Conservation (phyloP, 2,888 invertebrate species). For the Heliconius ethilla region DNA sequence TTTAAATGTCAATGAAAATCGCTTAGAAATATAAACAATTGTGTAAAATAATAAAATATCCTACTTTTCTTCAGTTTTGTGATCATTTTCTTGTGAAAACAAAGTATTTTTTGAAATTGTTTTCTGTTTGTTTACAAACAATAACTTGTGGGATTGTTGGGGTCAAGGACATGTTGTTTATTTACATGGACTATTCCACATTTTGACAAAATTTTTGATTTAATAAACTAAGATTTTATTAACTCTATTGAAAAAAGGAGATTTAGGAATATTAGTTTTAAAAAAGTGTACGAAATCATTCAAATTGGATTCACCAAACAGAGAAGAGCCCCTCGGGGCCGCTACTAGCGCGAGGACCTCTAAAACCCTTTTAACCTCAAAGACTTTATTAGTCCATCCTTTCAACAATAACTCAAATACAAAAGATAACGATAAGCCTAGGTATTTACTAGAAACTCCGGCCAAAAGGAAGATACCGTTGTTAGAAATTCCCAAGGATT, state of each 20-base stretch:
- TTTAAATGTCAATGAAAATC: slow-evolving; percentile 19
- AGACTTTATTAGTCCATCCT: slow-evolving; percentile 69
- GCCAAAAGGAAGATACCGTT: slow-evolving; percentile 67
- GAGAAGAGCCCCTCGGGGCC: slow-evolving; percentile 66
- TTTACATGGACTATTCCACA: slow-evolving; percentile 15
- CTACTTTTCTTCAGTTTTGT: background rate
- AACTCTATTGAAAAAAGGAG: background rate
- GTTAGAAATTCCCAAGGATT: slow-evolving; percentile 64
- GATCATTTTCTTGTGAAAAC: slow-evolving; percentile 29
- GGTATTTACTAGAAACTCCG: slow-evolving; percentile 70
- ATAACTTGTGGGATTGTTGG: slow-evolving; percentile 53
- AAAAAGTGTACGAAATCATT: slow-evolving; percentile 48
- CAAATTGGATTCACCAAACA: slow-evolving; percentile 72
- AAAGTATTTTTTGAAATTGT: slow-evolving; percentile 4
- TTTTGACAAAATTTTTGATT: background rate
- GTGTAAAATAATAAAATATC: background rate
- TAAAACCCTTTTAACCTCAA: slow-evolving; percentile 44
- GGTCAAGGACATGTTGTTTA: slow-evolving; percentile 43
- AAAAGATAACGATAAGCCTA: slow-evolving; percentile 49
- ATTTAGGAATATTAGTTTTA: background rate
- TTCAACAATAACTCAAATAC: slow-evolving; percentile 49
- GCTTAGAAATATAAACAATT: background rate
- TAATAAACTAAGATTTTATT: background rate
- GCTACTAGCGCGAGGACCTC: slow-evolving; percentile 53
- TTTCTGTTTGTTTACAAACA: slow-evolving; percentile 58